Conservation (phyloP, 2,113 vertebrate species). For the Murina feae region DNA sequence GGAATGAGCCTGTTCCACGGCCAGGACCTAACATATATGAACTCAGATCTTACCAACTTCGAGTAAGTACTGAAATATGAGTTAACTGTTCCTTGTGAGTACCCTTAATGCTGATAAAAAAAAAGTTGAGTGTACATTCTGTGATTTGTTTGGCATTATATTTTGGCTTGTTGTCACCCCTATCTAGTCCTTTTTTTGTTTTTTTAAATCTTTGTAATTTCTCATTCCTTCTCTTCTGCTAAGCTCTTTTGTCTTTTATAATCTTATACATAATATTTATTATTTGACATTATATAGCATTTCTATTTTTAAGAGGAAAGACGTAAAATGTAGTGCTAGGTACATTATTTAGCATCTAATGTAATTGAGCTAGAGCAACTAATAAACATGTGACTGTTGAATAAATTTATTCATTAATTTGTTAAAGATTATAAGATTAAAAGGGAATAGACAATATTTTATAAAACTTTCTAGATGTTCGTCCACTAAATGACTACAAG, state of each 20-base stretch:
- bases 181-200: neutral
- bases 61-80: conserved; percentile 82
- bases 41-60: conserved; percentile 94
- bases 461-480: neutral
- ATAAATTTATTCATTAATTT: neutral
- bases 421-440: neutral
- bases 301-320: neutral
- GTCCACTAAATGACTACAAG: neutral
- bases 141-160: neutral
- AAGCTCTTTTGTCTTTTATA: neutral
- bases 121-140: neutral
- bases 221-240: neutral
- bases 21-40: conserved; percentile 96
- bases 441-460: neutral
- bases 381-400: neutral
- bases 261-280: neutral
- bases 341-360: neutral
- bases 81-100: neutral
- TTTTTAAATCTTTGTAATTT: neutral
- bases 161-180: neutral
- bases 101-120: neutral
- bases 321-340: neutral
- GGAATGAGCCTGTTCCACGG: conserved; percentile 94
- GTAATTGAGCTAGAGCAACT: neutral
- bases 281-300: neutral